Percentiles rank a stretch among this genome's conserved stretches.
phyloP scores from a whole-genome alignment of 1,140 invertebrate genomes.

The Drosophila nebulosa region DNA sequence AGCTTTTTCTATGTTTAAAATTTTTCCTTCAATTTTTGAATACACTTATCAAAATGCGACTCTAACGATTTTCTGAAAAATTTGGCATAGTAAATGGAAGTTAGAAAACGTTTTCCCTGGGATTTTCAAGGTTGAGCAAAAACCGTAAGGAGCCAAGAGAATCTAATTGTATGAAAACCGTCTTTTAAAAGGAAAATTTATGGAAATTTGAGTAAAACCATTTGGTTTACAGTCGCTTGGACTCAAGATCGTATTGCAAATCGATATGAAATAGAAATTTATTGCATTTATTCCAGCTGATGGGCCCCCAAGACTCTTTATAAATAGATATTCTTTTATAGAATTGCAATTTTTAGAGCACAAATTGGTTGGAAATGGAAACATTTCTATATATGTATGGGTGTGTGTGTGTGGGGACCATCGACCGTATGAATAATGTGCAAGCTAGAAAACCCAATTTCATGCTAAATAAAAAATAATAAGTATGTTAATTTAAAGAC shows the following conservation, averaged over 20 bases:
- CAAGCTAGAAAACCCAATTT: not conserved
- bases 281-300: not conserved
- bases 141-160: too few species aligned
- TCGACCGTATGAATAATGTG: not conserved
- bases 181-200: not conserved
- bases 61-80: not conserved
- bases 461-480: not conserved
- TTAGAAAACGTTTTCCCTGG: too few species aligned
- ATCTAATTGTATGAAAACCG: too few species aligned
- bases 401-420: not conserved
- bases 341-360: not conserved
- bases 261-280: not conserved
- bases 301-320: not conserved
- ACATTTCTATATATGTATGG: too few species aligned
- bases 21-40: constrained; percentile 18
- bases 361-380: not conserved
- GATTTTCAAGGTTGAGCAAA: too few species aligned
- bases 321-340: not conserved
- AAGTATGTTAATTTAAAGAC: not conserved
- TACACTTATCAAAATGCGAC: not conserved
- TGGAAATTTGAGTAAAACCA: too few species aligned
- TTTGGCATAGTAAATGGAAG: not conserved
- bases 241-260: not conserved
- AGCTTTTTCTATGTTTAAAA: constrained; percentile 51
- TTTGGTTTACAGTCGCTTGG: not conserved